These are phyloP conservation scores for Ovis aries DNA, from an alignment of 2,113 vertebrate species.

Conservation along the genomic window ARS-UI_Ramb_v3.0 NC_056055.1:64687501-64688000, in stretches of 20 bases:
- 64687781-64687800: not conserved
- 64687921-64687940: not conserved
- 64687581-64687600: not conserved
- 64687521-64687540: not conserved
- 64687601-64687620: not conserved
- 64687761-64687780: not conserved
- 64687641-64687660: not conserved
- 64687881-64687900: not conserved
- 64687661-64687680: not conserved
- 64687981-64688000: not conserved
- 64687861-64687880: not conserved
- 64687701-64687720: not conserved
- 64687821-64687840: not conserved
- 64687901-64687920: not conserved
- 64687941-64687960: not conserved
- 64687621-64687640: not conserved
- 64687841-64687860: not conserved
- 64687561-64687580: not conserved
- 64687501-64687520: not conserved
- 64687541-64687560: not conserved
- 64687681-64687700: not conserved
- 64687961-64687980: not conserved
- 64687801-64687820: not conserved
- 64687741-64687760: not conserved
- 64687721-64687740: not conserved